A percentile compares a stretch with the other conserved stretches of the same genome.
Conservation (phyloP, 2,797 vertebrate genomes). For the Pampus argenteus region DNA sequence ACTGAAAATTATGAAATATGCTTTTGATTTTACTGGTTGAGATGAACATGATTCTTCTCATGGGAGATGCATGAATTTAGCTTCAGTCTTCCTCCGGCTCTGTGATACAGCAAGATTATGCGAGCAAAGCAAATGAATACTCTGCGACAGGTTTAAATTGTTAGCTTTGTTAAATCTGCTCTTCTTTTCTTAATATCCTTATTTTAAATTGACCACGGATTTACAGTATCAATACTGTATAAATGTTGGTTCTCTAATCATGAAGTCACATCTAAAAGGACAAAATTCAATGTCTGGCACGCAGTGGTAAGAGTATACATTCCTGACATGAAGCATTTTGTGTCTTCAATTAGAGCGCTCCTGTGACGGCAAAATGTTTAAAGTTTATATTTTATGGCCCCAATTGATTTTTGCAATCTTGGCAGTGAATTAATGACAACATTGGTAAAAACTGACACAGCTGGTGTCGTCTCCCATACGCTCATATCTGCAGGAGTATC, state of each 20-base stretch:
- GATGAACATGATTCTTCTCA: neutral
- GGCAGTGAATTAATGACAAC: neutral
- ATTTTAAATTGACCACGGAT: neutral
- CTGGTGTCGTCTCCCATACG: conserved; percentile 15
- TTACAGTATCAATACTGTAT: no score
- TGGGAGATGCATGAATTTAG: neutral
- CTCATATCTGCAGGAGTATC: neutral
- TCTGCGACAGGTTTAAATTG: neutral
- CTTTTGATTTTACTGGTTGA: neutral
- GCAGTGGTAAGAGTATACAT: neutral
- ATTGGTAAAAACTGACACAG: conserved; percentile 6
- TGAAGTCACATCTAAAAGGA: neutral
- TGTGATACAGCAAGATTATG: neutral
- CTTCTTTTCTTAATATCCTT: no score
- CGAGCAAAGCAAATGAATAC: neutral
- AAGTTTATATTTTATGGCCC: neutral
- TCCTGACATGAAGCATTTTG: neutral
- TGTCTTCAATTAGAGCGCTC: neutral
- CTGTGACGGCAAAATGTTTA: neutral
- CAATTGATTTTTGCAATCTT: conserved; percentile 1
- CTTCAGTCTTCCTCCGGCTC: neutral
- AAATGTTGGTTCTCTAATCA: neutral
- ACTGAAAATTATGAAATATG: neutral
- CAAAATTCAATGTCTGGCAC: neutral
- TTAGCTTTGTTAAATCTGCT: neutral